These are phyloP conservation scores for Pteruthius melanotis DNA, from an alignment of 2,113 vertebrate genomes.

Conservation along the genomic window DNA sequence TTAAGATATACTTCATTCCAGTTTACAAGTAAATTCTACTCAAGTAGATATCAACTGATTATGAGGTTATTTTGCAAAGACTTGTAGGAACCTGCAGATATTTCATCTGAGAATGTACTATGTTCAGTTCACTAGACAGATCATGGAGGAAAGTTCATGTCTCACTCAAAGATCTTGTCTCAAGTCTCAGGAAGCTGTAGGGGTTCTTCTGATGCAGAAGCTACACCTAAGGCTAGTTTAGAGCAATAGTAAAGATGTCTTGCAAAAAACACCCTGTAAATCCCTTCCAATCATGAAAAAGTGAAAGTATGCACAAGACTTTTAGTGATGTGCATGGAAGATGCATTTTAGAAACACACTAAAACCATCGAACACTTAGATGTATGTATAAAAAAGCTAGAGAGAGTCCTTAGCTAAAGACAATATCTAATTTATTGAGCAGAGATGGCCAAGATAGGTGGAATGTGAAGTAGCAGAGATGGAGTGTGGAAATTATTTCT, in stretches of 20 bases:
- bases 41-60: neutral
- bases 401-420: neutral
- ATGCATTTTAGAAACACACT: neutral
- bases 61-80: neutral
- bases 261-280: neutral
- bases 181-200: neutral
- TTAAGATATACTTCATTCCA: neutral
- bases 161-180: neutral
- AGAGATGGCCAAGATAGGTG: neutral
- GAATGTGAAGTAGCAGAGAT: neutral
- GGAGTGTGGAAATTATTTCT: neutral
- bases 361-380: neutral
- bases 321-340: neutral
- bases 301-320: neutral
- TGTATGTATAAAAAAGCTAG: neutral
- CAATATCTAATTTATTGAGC: neutral
- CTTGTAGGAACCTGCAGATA: neutral
- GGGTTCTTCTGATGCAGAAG: neutral
- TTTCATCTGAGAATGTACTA: neutral
- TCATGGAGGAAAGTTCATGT: neutral
- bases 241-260: neutral
- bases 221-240: neutral
- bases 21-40: neutral
- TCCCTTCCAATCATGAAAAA: neutral
- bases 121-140: neutral